phyloP scores from a whole-genome alignment of 2,888 invertebrate species.

The Scaptomyza flava region DNA sequence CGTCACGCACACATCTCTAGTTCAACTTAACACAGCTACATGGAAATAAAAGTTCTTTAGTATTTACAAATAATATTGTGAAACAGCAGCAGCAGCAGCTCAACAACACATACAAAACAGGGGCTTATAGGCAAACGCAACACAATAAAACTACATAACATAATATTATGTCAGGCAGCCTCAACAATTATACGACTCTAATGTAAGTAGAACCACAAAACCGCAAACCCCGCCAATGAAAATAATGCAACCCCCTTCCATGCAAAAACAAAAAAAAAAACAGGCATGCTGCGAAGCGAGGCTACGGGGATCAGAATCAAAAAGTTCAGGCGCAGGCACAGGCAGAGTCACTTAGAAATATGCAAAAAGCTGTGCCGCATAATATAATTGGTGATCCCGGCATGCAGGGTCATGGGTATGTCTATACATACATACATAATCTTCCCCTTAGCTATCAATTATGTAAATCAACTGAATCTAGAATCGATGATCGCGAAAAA shows the following conservation, averaged over 20 bases:
- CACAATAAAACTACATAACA: slow-evolving; percentile 14
- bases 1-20: slow-evolving; percentile 47
- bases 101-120: slow-evolving; percentile 25
- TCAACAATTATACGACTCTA: slow-evolving; percentile 82
- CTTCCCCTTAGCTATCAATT: slow-evolving; percentile 6
- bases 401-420: slow-evolving; percentile 28
- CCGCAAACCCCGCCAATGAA: neutral
- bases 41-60: slow-evolving; percentile 53
- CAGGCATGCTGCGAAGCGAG: slow-evolving; percentile 75
- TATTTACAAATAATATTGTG: slow-evolving; percentile 41
- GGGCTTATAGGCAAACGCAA: slow-evolving; percentile 15
- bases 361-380: slow-evolving; percentile 30
- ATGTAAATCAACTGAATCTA: slow-evolving; percentile 25
- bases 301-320: slow-evolving; percentile 48
- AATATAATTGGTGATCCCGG: slow-evolving; percentile 29
- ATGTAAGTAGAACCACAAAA: slow-evolving; percentile 70
- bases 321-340: slow-evolving; percentile 36
- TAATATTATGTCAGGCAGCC: slow-evolving; percentile 81
- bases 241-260: neutral
- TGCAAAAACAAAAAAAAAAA: neutral
- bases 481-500: slow-evolving; percentile 72
- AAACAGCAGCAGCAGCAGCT: slow-evolving; percentile 28
- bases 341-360: slow-evolving; percentile 13
- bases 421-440: no score
- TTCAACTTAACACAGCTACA: slow-evolving; percentile 35